Evolutionary conservation across 2,797 vertebrate genomes (phyloP).

Genomic region (Sebastiscus tertius): DNA sequence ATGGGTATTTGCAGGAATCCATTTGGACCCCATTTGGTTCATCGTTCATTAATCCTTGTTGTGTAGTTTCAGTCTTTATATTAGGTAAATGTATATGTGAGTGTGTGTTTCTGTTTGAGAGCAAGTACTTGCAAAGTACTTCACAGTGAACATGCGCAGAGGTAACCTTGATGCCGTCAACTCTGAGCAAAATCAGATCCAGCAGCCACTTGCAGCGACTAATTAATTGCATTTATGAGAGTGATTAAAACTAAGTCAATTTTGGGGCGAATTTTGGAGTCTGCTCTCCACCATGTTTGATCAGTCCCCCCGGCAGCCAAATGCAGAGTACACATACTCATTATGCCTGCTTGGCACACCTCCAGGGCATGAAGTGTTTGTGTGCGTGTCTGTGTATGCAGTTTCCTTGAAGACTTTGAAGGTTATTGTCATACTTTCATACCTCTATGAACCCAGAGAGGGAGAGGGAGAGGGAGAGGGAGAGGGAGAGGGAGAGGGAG

Average conservation of each 20-base stretch:
- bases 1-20: conserved; percentile 20
- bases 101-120: neutral
- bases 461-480: no score
- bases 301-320: conserved; percentile 3
- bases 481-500: no score
- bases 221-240: conserved; percentile 24
- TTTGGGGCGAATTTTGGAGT: neutral
- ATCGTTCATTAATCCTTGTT: conserved; percentile 27
- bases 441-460: neutral
- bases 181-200: conserved; percentile 15
- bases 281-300: conserved; percentile 14
- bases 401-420: conserved; percentile 27
- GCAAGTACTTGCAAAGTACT: neutral
- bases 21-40: conserved; percentile 11
- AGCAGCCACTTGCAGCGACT: neutral
- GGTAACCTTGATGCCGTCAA: conserved; percentile 23
- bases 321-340: conserved; percentile 7
- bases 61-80: conserved; percentile 2
- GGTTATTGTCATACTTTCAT: conserved; percentile 3
- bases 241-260: conserved; percentile 24
- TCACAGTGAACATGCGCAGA: neutral
- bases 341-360: conserved; percentile 15
- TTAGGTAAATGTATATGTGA: neutral
- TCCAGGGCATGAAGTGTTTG: neutral
- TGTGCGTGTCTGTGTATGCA: neutral